Percentiles rank a stretch among this genome's conserved stretches.
These are phyloP conservation scores for Neopelma chrysocephalum DNA, from an alignment of 2,797 vertebrate species.

Conservation along the genomic window DNA sequence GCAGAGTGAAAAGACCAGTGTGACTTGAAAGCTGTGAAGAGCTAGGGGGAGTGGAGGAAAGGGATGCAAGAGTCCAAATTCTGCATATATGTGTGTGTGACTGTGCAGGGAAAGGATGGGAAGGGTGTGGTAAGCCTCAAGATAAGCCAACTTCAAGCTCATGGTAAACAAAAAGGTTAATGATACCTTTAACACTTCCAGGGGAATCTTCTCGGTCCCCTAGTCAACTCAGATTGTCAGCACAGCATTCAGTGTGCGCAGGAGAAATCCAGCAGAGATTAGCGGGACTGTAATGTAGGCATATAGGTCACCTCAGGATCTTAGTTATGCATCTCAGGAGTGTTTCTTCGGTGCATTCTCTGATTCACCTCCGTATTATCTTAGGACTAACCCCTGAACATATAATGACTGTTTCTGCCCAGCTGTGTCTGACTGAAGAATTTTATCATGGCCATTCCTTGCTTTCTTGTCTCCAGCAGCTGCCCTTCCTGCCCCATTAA, in stretches of 20 bases:
- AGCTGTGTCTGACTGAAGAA: neutral
- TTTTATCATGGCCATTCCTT: neutral
- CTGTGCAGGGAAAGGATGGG: neutral
- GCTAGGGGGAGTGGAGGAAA: neutral
- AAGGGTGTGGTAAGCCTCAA: neutral
- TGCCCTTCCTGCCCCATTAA: neutral
- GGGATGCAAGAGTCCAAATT: neutral
- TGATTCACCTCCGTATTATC: neutral
- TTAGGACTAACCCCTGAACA: neutral
- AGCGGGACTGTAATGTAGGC: neutral
- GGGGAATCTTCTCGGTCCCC: neutral
- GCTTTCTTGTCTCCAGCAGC: neutral
- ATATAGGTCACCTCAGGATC: neutral
- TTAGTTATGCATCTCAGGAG: neutral
- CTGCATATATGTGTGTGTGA: neutral
- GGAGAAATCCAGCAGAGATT: neutral
- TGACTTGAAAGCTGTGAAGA: neutral
- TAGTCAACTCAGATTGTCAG: neutral
- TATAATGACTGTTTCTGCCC: neutral
- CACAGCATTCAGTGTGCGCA: neutral
- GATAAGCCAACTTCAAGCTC: neutral
- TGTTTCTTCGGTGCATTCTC: neutral
- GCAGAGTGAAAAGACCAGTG: neutral
- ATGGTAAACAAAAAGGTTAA: neutral
- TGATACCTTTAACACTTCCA: neutral